phyloP scores from a whole-genome alignment of 2,113 vertebrate species.

The Orientallactaga bullata region DNA sequence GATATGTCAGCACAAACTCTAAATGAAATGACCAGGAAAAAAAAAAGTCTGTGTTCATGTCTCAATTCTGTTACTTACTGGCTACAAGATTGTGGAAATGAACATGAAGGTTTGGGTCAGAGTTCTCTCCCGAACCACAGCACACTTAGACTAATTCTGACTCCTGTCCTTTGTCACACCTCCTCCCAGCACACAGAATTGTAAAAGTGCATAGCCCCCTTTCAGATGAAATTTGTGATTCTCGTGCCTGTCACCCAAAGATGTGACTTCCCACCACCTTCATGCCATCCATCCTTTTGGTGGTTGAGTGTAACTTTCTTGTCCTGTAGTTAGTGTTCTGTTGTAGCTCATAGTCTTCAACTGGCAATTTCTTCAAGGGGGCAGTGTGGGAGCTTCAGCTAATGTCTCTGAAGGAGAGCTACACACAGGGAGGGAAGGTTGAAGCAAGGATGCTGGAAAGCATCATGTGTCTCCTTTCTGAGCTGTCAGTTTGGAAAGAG shows the following conservation, averaged over 20 bases:
- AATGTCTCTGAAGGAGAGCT: not conserved
- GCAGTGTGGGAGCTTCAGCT: not conserved
- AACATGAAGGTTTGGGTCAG: not conserved
- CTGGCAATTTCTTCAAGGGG: not conserved
- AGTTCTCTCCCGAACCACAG: not conserved
- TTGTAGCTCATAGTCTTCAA: not conserved
- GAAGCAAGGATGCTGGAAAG: not conserved
- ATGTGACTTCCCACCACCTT: not conserved
- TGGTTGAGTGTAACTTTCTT: not conserved
- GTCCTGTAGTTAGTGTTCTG: not conserved
- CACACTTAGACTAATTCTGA: not conserved
- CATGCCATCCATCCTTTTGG: not conserved
- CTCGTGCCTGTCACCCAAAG: not conserved
- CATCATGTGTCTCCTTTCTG: not conserved
- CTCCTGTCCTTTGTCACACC: not conserved
- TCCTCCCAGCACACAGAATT: not conserved
- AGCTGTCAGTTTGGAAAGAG: constrained; percentile 2
- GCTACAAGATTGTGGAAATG: not conserved
- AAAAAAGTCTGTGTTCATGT: not conserved
- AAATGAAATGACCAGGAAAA: not conserved
- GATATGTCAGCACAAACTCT: too few species aligned
- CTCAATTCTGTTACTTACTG: not conserved
- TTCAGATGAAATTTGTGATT: not conserved
- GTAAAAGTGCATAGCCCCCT: not conserved
- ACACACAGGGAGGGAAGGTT: not conserved